phyloP scores from a whole-genome alignment of 2,113 vertebrate species.

The Vidua chalybeata region DNA sequence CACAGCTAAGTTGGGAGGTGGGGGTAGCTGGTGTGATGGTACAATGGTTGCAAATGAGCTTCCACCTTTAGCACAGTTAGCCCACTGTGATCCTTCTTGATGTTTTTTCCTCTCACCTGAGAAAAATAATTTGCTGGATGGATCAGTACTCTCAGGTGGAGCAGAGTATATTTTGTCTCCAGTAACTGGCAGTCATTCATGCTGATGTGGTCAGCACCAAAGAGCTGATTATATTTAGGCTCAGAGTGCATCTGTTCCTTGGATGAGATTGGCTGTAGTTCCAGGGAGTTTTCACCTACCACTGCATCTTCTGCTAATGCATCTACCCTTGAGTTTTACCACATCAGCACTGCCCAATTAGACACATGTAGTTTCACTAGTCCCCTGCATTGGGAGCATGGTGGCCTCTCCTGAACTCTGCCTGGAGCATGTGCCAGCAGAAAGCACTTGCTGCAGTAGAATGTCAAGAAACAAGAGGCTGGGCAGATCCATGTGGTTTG shows the following conservation, averaged over 20 bases:
- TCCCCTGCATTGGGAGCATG: rapidly evolving
- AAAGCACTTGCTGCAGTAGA: background rate
- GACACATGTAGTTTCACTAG: rapidly evolving
- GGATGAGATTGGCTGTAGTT: background rate
- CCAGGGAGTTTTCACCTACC: background rate
- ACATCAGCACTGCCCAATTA: background rate
- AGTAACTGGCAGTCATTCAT: background rate
- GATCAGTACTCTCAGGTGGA: background rate
- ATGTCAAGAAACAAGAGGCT: background rate
- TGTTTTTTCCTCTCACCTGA: background rate
- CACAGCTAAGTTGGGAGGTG: background rate
- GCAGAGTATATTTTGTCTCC: background rate
- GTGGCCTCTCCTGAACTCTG: background rate
- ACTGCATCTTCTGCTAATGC: background rate
- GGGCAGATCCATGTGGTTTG: background rate
- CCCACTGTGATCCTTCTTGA: background rate
- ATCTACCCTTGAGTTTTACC: background rate
- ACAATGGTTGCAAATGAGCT: background rate
- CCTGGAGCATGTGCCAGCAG: rapidly evolving
- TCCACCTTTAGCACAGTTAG: background rate
- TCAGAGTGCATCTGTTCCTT: background rate
- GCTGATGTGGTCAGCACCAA: background rate
- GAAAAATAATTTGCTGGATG: rapidly evolving
- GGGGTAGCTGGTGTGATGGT: background rate
- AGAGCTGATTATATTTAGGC: background rate